Evolutionary conservation across 37 sponge, comb jelly and placozoan species (phyloP).

Genomic region (Amphimedon queenslandica): DNA sequence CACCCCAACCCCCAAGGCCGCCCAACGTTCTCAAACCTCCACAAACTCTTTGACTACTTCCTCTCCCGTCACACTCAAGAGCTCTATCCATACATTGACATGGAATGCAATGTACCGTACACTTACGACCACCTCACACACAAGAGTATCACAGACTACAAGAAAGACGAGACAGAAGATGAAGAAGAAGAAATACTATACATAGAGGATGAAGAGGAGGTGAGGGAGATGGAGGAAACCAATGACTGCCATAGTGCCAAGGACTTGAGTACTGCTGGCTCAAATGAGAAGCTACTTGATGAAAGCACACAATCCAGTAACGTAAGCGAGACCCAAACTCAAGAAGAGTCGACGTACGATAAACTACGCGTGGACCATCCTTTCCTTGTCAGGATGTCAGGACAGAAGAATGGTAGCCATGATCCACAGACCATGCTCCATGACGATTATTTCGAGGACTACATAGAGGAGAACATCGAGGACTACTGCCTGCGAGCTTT

Average conservation of each 20-base stretch:
- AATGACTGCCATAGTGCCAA: background rate
- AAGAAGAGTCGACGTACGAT: background rate
- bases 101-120: background rate
- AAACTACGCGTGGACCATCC: background rate
- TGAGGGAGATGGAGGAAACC: background rate
- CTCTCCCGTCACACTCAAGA: constrained; percentile 7
- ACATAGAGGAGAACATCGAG: background rate
- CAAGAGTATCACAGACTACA: background rate
- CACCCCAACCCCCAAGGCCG: constrained; percentile 14
- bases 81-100: constrained; percentile 24
- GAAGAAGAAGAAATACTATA: background rate
- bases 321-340: background rate
- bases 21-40: constrained; percentile 42
- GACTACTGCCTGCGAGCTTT: background rate
- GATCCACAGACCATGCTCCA: background rate
- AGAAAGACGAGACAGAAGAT: background rate
- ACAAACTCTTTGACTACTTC: constrained; percentile 25
- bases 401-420: background rate
- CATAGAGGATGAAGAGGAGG: background rate
- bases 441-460: background rate
- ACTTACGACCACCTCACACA: background rate
- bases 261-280: background rate
- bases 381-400: background rate
- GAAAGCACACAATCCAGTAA: background rate
- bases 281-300: background rate